Percentiles rank a stretch among this genome's conserved stretches.
These are phyloP conservation scores for Symphodus melops DNA, from an alignment of 2,113 vertebrate species.

Conservation along the genomic window DNA sequence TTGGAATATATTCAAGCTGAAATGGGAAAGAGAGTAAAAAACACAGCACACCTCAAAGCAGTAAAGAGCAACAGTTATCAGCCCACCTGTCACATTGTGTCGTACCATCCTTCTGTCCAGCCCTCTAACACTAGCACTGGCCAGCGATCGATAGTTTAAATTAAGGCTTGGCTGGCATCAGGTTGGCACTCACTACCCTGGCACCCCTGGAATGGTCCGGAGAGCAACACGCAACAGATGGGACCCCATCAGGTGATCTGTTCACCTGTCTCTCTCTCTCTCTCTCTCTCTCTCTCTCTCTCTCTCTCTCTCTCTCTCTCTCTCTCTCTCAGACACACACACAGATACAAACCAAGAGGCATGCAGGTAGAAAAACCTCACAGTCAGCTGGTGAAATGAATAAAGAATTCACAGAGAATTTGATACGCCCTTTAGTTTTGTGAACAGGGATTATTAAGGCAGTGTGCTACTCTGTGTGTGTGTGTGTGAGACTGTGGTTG, in stretches of 20 bases:
- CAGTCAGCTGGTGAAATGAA: conserved; percentile 23
- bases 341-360: neutral
- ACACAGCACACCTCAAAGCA: neutral
- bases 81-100: conserved; percentile 22
- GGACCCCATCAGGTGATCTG: conserved; percentile 29
- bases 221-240: conserved; percentile 60
- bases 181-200: conserved; percentile 46
- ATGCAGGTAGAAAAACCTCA: neutral
- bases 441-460: neutral
- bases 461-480: too few species aligned
- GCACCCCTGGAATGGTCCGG: conserved; percentile 31
- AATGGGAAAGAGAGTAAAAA: neutral
- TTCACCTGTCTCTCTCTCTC: conserved; percentile 28
- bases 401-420: conserved; percentile 37
- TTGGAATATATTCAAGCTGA: neutral
- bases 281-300: too few species aligned
- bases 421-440: too few species aligned
- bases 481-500: neutral
- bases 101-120: neutral
- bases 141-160: conserved; percentile 21
- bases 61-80: neutral
- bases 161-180: conserved; percentile 40
- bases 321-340: neutral
- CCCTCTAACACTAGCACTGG: conserved; percentile 12
- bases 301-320: too few species aligned